A percentile compares a stretch with the other conserved stretches of the same genome.
Evolutionary conservation across 1,140 invertebrate genomes (phyloP).

Genomic region (Musca domestica): DNA sequence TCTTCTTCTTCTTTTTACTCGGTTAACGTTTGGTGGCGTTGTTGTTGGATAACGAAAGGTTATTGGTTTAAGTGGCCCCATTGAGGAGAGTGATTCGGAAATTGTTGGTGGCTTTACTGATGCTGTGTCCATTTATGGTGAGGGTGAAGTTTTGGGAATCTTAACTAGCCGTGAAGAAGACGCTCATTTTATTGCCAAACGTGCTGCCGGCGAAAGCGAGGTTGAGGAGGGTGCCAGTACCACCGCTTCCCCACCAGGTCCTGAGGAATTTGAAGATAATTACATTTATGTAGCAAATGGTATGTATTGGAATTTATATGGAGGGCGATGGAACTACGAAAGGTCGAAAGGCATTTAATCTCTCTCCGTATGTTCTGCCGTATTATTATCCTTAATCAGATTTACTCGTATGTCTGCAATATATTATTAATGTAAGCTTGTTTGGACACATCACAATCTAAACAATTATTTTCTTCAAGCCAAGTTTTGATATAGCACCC

Average conservation of each 20-base stretch:
- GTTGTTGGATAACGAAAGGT: slow-evolving; percentile 47
- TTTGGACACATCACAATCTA: too few species aligned
- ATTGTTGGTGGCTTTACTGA: slow-evolving; percentile 59
- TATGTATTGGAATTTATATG: too few species aligned
- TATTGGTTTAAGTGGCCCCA: slow-evolving; percentile 57
- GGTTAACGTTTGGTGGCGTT: not conserved
- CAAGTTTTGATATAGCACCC: too few species aligned
- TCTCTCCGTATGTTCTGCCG: too few species aligned
- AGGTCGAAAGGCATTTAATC: too few species aligned
- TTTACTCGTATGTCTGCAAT: too few species aligned
- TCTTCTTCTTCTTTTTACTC: not conserved
- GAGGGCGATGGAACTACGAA: too few species aligned
- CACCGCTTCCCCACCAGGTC: slow-evolving; percentile 31
- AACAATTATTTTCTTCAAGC: too few species aligned
- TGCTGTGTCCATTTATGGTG: slow-evolving; percentile 58
- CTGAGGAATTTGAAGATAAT: slow-evolving; percentile 38
- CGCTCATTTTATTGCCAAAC: slow-evolving; percentile 42
- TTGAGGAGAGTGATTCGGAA: slow-evolving; percentile 59
- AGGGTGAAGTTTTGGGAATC: slow-evolving; percentile 58
- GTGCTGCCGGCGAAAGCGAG: slow-evolving; percentile 38
- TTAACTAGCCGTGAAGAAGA: slow-evolving; percentile 54
- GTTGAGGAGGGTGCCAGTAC: slow-evolving; percentile 26
- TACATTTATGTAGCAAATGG: slow-evolving; percentile 44
- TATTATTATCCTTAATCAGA: too few species aligned
- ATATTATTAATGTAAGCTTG: too few species aligned